phyloP scores from a whole-genome alignment of 2,797 vertebrate genomes.

The Onychomys leucogaster region DNA sequence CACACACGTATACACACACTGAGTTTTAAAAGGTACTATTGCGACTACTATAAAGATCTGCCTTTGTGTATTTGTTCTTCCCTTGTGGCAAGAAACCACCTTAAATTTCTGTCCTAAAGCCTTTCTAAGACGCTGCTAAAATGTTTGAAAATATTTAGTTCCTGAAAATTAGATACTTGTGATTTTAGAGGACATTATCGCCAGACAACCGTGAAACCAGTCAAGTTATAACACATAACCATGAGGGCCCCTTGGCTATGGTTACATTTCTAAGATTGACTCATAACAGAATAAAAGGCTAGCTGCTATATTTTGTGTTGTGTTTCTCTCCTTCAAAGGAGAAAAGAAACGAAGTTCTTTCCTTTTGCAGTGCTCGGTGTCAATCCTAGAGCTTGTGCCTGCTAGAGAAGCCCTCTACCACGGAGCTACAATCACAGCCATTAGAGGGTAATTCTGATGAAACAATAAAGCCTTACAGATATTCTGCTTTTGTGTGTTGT shows the following conservation, averaged over 20 bases:
- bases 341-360: neutral
- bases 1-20: neutral
- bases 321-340: too few relatives aligned
- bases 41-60: neutral
- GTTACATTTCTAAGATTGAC: accelerated
- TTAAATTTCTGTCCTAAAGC: neutral
- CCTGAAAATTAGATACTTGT: neutral
- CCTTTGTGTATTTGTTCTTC: neutral
- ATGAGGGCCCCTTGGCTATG: accelerated
- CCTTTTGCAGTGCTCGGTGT: neutral
- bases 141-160: conserved; percentile 9
- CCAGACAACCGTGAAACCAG: neutral
- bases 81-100: neutral
- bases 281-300: neutral
- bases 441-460: neutral
- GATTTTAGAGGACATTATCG: neutral
- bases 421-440: neutral
- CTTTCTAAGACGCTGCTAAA: neutral
- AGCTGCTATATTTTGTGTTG: accelerated
- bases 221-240: neutral
- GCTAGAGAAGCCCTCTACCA: neutral
- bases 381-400: neutral
- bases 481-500: neutral
- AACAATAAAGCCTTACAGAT: neutral
- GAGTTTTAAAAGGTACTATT: neutral